Conservation (phyloP, 1,140 invertebrate species). For the Drosophila funebris region DNA sequence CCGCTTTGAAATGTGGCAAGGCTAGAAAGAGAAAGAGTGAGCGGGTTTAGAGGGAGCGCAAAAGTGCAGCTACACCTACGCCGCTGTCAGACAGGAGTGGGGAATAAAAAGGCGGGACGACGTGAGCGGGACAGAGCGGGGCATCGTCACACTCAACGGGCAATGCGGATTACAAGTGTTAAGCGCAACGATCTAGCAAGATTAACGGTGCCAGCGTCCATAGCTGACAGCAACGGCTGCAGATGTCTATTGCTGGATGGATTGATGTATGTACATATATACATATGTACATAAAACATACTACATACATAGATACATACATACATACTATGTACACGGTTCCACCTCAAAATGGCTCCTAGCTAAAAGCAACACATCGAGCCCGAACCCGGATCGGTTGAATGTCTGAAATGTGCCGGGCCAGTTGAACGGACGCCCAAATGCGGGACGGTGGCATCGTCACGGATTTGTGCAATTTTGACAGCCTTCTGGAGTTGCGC, state of each 20-base stretch:
- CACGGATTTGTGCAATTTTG: constrained; percentile 69
- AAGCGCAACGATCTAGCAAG: constrained; percentile 34
- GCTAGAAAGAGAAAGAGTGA: background rate
- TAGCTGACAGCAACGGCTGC: constrained; percentile 48
- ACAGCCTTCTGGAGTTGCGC: constrained; percentile 73
- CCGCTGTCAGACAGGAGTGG: background rate
- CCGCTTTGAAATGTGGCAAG: background rate
- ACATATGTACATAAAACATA: background rate
- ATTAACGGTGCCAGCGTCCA: constrained; percentile 33
- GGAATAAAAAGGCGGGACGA: background rate
- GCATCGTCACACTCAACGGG: constrained; percentile 28
- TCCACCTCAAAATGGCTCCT: too few relatives aligned
- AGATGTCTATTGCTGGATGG: constrained; percentile 39
- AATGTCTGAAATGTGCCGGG: constrained; percentile 21
- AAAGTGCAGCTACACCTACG: constrained; percentile 25
- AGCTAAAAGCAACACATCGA: constrained; percentile 2
- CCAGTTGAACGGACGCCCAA: constrained; percentile 46
- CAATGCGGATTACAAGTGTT: constrained; percentile 48
- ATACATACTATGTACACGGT: background rate
- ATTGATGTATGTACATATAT: constrained; percentile 34
- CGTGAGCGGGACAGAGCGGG: background rate
- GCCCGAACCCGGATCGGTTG: background rate
- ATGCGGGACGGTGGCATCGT: constrained; percentile 11
- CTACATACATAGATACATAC: background rate
- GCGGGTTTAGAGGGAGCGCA: background rate